These are phyloP conservation scores for Limenitis camilla DNA, from an alignment of 2,888 invertebrate species.

Conservation along the genomic window DNA sequence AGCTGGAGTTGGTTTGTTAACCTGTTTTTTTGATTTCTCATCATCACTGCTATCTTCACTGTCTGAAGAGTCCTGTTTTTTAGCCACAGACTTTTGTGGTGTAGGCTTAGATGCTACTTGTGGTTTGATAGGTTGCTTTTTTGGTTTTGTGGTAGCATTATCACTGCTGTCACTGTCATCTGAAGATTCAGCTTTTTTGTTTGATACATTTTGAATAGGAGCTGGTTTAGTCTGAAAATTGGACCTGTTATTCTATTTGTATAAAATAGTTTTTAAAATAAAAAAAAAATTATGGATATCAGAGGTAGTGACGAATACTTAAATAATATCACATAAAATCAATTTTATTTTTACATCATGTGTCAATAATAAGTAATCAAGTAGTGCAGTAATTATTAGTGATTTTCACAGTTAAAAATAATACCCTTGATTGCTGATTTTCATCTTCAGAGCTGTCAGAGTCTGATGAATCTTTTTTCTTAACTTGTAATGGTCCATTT, in stretches of 20 bases:
- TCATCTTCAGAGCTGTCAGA: conserved; percentile 62
- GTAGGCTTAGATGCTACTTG: conserved; percentile 25
- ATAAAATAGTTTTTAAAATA: not conserved
- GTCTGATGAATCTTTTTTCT: conserved; percentile 51
- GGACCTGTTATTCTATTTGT: not conserved
- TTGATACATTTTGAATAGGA: conserved; percentile 35
- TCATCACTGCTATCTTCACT: conserved; percentile 51
- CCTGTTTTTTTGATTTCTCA: conserved; percentile 42
- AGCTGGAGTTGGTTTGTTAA: conserved; percentile 5
- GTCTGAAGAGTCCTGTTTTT: conserved; percentile 51
- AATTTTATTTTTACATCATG: conserved; percentile 42
- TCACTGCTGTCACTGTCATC: conserved; percentile 45
- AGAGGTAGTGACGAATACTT: conserved; percentile 66
- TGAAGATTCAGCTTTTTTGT: conserved; percentile 40
- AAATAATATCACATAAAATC: conserved; percentile 38
- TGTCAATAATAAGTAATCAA: no score
- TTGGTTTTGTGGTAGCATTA: conserved; percentile 29
- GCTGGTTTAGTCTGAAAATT: conserved; percentile 23
- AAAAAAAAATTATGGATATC: conserved; percentile 20
- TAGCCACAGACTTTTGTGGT: conserved; percentile 32
- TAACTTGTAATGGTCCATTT: conserved; percentile 42
- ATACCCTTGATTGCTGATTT: conserved; percentile 31
- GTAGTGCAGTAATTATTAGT: no score
- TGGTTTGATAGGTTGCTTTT: conserved; percentile 25
- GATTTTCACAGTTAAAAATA: not conserved